Conservation (phyloP, 2,113 vertebrate genomes). For the Ciconia maguari region DNA sequence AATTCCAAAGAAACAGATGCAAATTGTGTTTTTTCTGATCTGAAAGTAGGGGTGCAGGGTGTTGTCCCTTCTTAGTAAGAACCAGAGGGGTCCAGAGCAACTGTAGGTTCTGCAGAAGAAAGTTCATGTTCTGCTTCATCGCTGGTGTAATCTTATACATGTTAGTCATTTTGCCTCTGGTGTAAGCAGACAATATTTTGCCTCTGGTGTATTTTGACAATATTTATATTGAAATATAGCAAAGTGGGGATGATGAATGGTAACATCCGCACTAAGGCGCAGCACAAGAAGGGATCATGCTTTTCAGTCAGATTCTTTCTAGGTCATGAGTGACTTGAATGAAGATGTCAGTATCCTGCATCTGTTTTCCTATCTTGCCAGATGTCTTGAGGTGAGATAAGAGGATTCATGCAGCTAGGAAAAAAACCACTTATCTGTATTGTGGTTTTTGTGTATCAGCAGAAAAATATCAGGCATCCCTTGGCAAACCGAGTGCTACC, state of each 20-base stretch:
- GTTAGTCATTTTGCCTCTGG: not conserved
- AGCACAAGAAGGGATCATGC: not conserved
- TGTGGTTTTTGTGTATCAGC: not conserved
- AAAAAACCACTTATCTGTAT: not conserved
- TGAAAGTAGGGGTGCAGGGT: not conserved
- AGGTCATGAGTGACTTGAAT: constrained; percentile 31
- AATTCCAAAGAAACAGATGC: not conserved
- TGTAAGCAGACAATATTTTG: too few relatives aligned
- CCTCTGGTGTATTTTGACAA: not conserved
- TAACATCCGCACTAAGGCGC: not conserved
- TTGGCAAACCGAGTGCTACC: not conserved
- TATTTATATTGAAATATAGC: not conserved
- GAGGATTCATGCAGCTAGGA: not conserved
- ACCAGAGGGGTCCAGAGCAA: not conserved
- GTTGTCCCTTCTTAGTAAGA: not conserved
- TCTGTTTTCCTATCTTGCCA: constrained; percentile 13
- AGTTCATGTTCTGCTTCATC: not conserved
- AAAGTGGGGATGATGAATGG: not conserved
- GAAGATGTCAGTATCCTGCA: constrained; percentile 11
- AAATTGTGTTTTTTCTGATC: not conserved
- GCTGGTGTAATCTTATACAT: not conserved
- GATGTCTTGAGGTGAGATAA: constrained; percentile 20
- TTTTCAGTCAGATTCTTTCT: not conserved
- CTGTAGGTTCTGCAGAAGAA: not conserved
- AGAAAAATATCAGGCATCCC: not conserved